A percentile compares a stretch with the other conserved stretches of the same genome.
Conservation (phyloP, 2,888 invertebrate genomes). For the Pristionchus exspectatus region DNA sequence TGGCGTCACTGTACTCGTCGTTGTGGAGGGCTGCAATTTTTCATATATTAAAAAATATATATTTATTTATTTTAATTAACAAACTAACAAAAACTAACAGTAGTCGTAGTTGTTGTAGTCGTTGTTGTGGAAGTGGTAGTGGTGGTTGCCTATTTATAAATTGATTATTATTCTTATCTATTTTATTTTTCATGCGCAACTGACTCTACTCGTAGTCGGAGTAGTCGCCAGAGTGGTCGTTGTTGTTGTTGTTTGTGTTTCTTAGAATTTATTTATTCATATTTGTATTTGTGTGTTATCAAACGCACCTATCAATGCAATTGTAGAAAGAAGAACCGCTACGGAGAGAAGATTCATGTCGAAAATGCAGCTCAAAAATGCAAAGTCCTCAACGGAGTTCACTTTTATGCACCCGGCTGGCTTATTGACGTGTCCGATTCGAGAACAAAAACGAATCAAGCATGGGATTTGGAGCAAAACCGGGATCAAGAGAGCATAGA, state of each 20-base stretch:
- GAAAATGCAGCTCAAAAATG: not conserved
- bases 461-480: not conserved
- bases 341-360: not conserved
- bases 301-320: not conserved
- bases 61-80: not conserved
- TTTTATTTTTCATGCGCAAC: not conserved
- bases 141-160: not conserved
- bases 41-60: not conserved
- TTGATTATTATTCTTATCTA: not conserved
- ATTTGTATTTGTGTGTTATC: not conserved
- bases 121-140: not conserved
- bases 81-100: not conserved
- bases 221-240: not conserved
- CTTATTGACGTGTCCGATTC: not conserved
- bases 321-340: not conserved
- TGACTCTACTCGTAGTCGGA: not conserved
- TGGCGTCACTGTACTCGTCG: not conserved
- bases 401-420: not conserved
- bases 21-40: not conserved
- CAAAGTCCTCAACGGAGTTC: not conserved
- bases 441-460: too few species aligned
- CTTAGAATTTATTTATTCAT: not conserved
- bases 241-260: not conserved
- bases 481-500: not conserved
- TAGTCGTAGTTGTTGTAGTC: not conserved